Evolutionary conservation across 2,888 invertebrate genomes (phyloP).

Genomic region (Agonum fuliginosum): DNA sequence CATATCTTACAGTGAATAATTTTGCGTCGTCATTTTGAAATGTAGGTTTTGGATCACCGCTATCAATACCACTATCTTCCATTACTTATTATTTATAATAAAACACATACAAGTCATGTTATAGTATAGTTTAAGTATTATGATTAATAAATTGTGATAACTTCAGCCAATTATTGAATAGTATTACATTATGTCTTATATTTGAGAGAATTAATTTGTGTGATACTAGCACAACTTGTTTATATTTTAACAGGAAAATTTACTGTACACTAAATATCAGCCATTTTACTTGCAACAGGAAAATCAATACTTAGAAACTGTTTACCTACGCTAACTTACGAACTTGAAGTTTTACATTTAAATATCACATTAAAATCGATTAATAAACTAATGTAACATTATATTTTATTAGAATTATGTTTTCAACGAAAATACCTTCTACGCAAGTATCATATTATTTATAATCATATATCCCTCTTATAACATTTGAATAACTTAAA

Average conservation of each 20-base stretch:
- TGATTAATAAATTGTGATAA: not conserved
- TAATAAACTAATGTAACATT: not conserved
- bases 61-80: conserved; percentile 76
- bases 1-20: conserved; percentile 59
- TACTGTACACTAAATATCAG: conserved; percentile 40
- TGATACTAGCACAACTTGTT: not conserved
- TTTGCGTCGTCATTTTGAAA: conserved; percentile 66
- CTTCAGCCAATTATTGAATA: not conserved
- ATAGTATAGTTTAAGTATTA: conserved; percentile 16
- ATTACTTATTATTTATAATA: conserved; percentile 65
- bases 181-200: not conserved
- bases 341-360: conserved; percentile 5
- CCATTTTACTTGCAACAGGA: conserved; percentile 47
- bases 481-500: no score
- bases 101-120: conserved; percentile 46
- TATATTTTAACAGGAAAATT: conserved; percentile 7
- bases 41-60: conserved; percentile 72
- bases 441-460: no score
- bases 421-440: no score
- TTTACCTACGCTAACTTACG: not conserved
- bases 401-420: no score
- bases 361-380: conserved; percentile 33
- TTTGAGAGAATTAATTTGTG: not conserved
- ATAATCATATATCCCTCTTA: no score
- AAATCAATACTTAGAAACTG: conserved; percentile 45